Evolutionary conservation across 2,888 invertebrate species (phyloP), one percentile per base, ranked within the genome.

Genomic region (Cerastis leucographa): DNA sequence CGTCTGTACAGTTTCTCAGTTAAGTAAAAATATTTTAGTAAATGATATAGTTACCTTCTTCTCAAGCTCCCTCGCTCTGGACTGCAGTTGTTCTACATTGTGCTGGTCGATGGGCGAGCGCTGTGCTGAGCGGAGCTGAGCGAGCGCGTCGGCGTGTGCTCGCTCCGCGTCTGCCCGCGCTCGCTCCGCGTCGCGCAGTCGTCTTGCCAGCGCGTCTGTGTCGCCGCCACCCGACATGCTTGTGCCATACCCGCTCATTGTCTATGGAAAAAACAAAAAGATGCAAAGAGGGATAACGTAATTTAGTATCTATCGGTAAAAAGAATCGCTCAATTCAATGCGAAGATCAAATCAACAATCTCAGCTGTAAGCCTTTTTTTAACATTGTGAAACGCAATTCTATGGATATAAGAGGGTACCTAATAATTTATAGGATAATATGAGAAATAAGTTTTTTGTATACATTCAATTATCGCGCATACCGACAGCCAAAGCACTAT

Each of bases 51-150:
- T 67, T 89, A 98, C 99, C 97, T 99, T 99, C 95, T 99, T 99
- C 95, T 99, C 99, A 86, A 99, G 97, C 94, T 99, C 99, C 86
- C 99, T 97, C 72, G 98, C 98, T 89, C 98, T 97, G 68, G 98
- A 98, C 94, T 98, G 98, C 90, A 98, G 96, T 84, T 98, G 98
- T 88, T 98, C 98, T 76, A 97, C 97, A 89, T 97, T 97, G 88
- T 97, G 96, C 87, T 97, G 91, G 91, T 96, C 96, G 76, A 92
- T 93, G 72, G 92, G 91, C 82, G 94, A 93, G 81, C 97, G 96
- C 88, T 97, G 96, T 80, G 97, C 96, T 79, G 94, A 91, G 83
- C 98, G 97, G 87, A 98, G 96, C 92, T 98, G 98, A 89, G 97
- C 97, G 90, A 98, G 97, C 89, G 98, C 98, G 89, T 98, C 98